phyloP scores from a whole-genome alignment of 2,113 vertebrate species.

The Dendrocopos noguchii region DNA sequence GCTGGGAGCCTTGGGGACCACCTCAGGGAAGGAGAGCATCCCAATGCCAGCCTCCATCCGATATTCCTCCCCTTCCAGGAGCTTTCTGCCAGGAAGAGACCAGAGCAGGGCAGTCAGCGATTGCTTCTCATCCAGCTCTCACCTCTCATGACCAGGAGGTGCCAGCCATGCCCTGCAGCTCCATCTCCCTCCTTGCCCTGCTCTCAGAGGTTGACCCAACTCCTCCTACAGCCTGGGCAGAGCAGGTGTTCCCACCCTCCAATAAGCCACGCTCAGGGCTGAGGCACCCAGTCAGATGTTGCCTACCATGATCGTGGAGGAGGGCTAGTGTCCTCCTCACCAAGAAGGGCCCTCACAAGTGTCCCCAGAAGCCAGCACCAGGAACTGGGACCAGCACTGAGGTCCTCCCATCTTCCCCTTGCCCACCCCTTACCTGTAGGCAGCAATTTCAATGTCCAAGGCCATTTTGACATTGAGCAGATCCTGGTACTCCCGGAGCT shows the following conservation, averaged over 20 bases:
- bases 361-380: background rate
- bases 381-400: background rate
- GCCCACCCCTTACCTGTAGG: constrained; percentile 84
- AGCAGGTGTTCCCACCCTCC: background rate
- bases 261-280: background rate
- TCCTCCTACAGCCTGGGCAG: background rate
- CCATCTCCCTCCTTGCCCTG: background rate
- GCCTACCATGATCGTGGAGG: background rate
- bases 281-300: accelerated
- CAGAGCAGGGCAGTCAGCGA: background rate
- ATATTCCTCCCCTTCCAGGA: constrained; percentile 93
- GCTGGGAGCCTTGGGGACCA: constrained; percentile 74
- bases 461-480: constrained; percentile 98
- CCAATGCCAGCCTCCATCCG: constrained; percentile 82
- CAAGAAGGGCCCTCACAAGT: background rate
- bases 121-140: background rate
- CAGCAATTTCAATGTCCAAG: constrained; percentile 94
- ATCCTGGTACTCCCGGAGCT: constrained; percentile 94
- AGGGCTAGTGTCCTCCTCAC: background rate
- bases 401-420: background rate
- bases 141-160: background rate
- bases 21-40: constrained; percentile 83
- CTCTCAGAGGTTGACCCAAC: background rate
- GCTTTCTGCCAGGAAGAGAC: constrained; percentile 80
- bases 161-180: background rate